Percentiles rank a stretch among this genome's conserved stretches.
These are phyloP conservation scores for Timema podura DNA, from an alignment of 2,888 invertebrate species.

Conservation along the genomic window DNA sequence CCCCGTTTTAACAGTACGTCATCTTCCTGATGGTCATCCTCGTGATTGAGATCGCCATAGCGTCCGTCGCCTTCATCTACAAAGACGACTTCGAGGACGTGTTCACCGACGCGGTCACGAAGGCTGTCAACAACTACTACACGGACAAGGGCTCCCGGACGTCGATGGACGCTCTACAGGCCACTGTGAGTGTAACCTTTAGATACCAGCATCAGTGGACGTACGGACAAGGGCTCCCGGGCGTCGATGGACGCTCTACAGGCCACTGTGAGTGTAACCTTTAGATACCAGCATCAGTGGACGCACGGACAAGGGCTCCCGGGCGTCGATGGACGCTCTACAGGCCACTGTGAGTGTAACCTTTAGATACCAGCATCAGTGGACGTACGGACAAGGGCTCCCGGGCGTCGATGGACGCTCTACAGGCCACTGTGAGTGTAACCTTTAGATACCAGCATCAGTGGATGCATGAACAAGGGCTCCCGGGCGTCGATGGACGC, in stretches of 20 bases:
- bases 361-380: neutral
- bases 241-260: conserved; percentile 60
- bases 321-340: conserved; percentile 55
- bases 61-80: conserved; percentile 62
- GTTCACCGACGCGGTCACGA: conserved; percentile 35
- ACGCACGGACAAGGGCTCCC: conserved; percentile 42
- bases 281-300: neutral
- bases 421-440: conserved; percentile 56
- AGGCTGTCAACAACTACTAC: conserved; percentile 49
- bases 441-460: neutral
- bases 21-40: conserved; percentile 66
- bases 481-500: conserved; percentile 52
- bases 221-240: conserved; percentile 43
- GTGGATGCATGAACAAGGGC: conserved; percentile 44
- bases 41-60: conserved; percentile 67
- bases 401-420: conserved; percentile 52
- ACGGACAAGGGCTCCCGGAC: conserved; percentile 43
- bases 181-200: conserved; percentile 47
- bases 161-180: conserved; percentile 60
- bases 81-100: conserved; percentile 50
- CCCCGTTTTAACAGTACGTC: conserved; percentile 56
- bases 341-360: conserved; percentile 54
- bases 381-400: conserved; percentile 43
- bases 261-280: conserved; percentile 49
- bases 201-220: too few species aligned